Evolutionary conservation across 2,113 vertebrate genomes (phyloP).

Genomic region (Trogon surrucura): DNA sequence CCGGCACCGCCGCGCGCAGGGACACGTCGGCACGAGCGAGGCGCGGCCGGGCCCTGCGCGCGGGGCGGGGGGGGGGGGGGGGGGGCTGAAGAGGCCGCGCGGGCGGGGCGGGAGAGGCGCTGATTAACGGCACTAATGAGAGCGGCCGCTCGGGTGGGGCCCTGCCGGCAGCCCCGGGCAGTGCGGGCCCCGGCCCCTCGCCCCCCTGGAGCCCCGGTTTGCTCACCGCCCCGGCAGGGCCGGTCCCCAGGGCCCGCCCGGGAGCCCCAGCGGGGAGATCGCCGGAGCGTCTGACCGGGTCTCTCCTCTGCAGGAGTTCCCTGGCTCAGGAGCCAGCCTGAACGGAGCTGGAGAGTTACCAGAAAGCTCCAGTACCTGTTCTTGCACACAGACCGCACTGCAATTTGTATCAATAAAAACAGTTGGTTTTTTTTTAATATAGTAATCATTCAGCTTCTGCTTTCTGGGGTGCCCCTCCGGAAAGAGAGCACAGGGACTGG

Average conservation of each 20-base stretch:
- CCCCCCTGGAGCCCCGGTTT: background rate
- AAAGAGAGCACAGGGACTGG: too few species aligned
- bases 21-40: too few species aligned
- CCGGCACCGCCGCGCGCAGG: too few species aligned
- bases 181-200: too few species aligned
- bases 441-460: background rate
- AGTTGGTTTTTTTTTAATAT: background rate
- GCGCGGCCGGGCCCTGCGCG: too few species aligned
- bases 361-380: background rate
- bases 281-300: background rate
- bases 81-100: fast-evolving
- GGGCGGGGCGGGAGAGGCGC: background rate
- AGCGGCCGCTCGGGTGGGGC: background rate
- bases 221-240: too few species aligned
- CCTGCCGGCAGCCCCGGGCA: background rate
- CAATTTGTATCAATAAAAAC: background rate
- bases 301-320: background rate
- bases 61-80: too few species aligned
- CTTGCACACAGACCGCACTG: background rate
- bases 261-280: background rate
- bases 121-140: too few species aligned
- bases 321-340: background rate
- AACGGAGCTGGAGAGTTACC: background rate
- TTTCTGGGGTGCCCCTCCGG: background rate
- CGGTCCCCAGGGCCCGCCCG: fast-evolving